phyloP scores from a whole-genome alignment of 2,113 vertebrate genomes.

The Sclerurus mexicanus region DNA sequence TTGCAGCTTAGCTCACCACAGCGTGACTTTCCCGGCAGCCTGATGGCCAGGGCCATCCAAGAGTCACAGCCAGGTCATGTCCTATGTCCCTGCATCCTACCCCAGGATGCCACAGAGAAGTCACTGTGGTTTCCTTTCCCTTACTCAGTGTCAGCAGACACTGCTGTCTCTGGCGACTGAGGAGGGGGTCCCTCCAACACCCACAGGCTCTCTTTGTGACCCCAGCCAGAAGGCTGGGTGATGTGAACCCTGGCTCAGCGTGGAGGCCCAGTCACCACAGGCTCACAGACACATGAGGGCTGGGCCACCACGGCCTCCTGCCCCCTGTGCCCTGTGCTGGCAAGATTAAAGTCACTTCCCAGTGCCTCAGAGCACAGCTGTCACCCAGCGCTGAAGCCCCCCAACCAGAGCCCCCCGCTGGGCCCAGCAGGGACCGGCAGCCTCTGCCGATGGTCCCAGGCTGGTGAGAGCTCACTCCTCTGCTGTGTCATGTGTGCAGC shows the following conservation, averaged over 20 bases:
- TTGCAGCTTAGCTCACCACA: neutral
- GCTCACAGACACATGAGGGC: rapidly evolving
- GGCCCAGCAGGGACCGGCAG: neutral
- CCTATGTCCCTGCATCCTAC: neutral
- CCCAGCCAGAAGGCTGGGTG: neutral
- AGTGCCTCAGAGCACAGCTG: neutral
- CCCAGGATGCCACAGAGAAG: neutral
- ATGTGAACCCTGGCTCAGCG: rapidly evolving
- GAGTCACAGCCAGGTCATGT: neutral
- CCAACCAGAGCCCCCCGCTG: rapidly evolving
- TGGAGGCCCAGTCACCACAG: rapidly evolving
- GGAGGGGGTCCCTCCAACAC: rapidly evolving
- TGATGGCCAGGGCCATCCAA: neutral
- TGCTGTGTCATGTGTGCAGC: neutral
- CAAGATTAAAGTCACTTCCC: neutral
- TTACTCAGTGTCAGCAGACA: neutral
- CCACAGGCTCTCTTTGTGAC: neutral
- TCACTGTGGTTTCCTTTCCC: neutral
- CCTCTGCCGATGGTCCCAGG: neutral
- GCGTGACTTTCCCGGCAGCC: neutral
- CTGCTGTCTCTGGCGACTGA: neutral
- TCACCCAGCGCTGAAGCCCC: rapidly evolving
- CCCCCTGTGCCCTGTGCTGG: neutral
- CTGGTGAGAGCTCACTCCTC: neutral
- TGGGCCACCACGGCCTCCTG: neutral